phyloP scores from a whole-genome alignment of 2,888 invertebrate genomes.

The Parnassius smintheus region DNA sequence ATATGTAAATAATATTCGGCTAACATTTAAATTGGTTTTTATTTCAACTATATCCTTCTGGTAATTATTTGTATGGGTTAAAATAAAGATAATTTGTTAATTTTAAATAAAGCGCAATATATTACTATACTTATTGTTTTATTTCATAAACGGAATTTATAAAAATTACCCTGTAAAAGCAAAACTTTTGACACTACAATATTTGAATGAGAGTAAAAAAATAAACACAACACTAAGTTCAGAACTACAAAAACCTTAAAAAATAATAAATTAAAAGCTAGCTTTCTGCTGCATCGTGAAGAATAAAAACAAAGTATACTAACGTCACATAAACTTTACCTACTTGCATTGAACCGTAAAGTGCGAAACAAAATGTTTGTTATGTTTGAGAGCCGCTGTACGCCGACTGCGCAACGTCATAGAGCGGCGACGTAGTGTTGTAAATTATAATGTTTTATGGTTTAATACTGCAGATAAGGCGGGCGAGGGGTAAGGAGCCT shows the following conservation, averaged over 20 bases:
- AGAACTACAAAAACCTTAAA: too few species aligned
- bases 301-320: background rate
- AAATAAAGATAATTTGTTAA: too few species aligned
- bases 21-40: background rate
- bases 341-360: conserved; percentile 1
- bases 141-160: too few species aligned
- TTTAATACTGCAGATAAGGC: conserved; percentile 80
- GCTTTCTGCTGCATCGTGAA: background rate
- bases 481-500: conserved; percentile 69
- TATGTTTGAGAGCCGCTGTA: conserved; percentile 54
- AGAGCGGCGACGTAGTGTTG: conserved; percentile 61
- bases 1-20: conserved; percentile 24
- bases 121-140: too few species aligned
- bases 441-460: conserved; percentile 82
- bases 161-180: too few species aligned
- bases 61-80: background rate
- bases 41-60: conserved; percentile 4
- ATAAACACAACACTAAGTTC: too few species aligned
- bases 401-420: conserved; percentile 60
- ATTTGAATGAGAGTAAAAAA: too few species aligned
- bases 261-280: background rate
- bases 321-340: background rate
- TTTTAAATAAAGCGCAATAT: too few species aligned
- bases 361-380: conserved; percentile 9
- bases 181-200: too few species aligned